Conservation (phyloP, 2,888 invertebrate genomes). For the Limnephilus lunatus region DNA sequence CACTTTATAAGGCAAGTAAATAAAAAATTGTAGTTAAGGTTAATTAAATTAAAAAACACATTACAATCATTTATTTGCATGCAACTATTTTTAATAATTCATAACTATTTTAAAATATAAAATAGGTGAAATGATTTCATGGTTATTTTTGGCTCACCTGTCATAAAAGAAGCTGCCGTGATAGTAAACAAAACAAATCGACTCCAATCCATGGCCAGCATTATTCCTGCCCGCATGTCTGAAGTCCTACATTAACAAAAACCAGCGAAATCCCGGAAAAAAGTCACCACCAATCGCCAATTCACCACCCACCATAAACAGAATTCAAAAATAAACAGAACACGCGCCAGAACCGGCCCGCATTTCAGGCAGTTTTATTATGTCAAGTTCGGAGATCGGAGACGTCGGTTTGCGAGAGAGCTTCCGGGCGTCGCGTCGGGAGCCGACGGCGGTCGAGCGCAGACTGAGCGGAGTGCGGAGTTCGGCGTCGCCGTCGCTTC, state of each 20-base stretch:
- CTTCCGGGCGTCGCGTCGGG: slow-evolving; percentile 43
- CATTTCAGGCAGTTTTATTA: slow-evolving; percentile 40
- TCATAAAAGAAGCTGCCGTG: slow-evolving; percentile 43
- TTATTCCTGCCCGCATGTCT: slow-evolving; percentile 44
- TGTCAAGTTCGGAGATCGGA: slow-evolving; percentile 51
- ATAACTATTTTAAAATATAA: neutral
- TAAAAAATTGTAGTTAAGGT: neutral
- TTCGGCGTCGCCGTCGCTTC: slow-evolving; percentile 54
- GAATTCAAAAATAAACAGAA: slow-evolving; percentile 55
- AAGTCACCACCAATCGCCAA: slow-evolving; percentile 30
- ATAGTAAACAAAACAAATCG: slow-evolving; percentile 53
- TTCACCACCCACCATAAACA: slow-evolving; percentile 40
- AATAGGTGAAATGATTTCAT: neutral
- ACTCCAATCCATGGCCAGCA: slow-evolving; percentile 58
- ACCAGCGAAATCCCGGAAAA: slow-evolving; percentile 37
- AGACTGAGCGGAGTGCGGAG: slow-evolving; percentile 46
- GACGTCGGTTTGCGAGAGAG: neutral
- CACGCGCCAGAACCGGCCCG: slow-evolving; percentile 41
- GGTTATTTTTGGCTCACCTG: slow-evolving; percentile 51
- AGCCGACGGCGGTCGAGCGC: slow-evolving; percentile 54
- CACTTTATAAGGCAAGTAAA: neutral
- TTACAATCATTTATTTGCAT: neutral
- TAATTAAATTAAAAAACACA: neutral
- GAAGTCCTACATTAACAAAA: slow-evolving; percentile 58
- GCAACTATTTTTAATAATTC: neutral